Evolutionary conservation across 2,888 invertebrate genomes (phyloP), one percentile per base, ranked within the genome.

Genomic region (Ormyrus labotus): DNA sequence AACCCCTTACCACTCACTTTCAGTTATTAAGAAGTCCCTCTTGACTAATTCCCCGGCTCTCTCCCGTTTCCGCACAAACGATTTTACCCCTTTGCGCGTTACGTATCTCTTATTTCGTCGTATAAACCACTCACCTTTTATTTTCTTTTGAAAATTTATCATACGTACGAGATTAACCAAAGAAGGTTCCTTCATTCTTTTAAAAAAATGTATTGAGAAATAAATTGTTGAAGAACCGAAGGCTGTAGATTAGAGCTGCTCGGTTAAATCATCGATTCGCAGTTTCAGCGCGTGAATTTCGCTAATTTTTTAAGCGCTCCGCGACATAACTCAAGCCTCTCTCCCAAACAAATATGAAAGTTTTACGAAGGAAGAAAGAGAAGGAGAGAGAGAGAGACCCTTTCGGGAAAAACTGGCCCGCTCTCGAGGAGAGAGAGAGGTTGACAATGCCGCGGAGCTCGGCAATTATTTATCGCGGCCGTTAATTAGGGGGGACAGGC

Each of bases 21-120:
- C 86, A 86, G 88, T 89, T 89, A 89, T 90, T 90, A 89, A 90
- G 90, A 89, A 90, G 86, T 90, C 90, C 89, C 90, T 88, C 85
- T 87, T 87, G 89, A 87, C 89, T 89, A 89, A 89, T 90, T 90
- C 88, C 83, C 58, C 60, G 47, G 50, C 67, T 60, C 61, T 50
- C n/a, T 51, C 48, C 65, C 7, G 8, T 47, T 19, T 19, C 19
- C 19, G 19, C 19, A 19, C 19, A 19, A 19, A 19, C 19, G 19
- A 19, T 19, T 19, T 19, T 58, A 6, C 13, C 19, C 53, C 45
- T 61, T 45, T 47, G 13, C 34, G 58, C 11, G 13, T 60, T 19
- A 57, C n/a, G 8, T 19, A n/a, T 72, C 19, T 34, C n/a, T 61
- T 4, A 7, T 19, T 19, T 19, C 19, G 19, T 19, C 19, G 19